Base-by-base conservation (phyloP, 2,888 invertebrate species). In the Dolomedes plantarius region DNA sequence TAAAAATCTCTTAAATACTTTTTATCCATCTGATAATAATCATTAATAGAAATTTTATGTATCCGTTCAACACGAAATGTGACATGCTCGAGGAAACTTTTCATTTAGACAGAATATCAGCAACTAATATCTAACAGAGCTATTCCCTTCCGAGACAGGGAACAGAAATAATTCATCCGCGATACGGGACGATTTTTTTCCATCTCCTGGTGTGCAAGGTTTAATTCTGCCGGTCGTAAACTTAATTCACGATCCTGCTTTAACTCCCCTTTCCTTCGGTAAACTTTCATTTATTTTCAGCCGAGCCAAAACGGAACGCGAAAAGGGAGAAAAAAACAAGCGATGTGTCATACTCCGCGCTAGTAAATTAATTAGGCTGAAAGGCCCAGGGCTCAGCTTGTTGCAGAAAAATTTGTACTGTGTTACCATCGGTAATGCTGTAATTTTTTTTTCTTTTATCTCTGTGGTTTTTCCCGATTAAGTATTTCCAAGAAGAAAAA, bases 351-450 rank as follows among this genome's bases (percentile, higher is more conserved):
- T 32, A 9, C 19, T 31, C n/a, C 27, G 19, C 19, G 32, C 32
- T 32, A 67, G 7, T 67, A 67, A 67, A 67, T 67, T 67, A 67
- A 67, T 67, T 67, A 67, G 32, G n/a, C n/a, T 29, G 67, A 32
- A 23, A 29, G 16, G 28, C 31, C 67, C 7, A 31, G n/a, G 46
- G 46, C 46, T 46, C 16, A 46, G 5, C 46, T 2, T 16, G 46
- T 46, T 6, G 16, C 46, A 16, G 13, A 46, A 46, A 46, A 46
- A 46, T 46, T 13, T 46, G 46, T 46, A 16, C 11, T 46, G 7
- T 16, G 11, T 46, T 46, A 11, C 6, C 16, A 2, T 16, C 16
- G 16, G 11, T 16, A 16, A 46, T 2, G 46, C 16, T 46, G 46
- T 46, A 13, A 46, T 11, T 16, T 46, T 46, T 16, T 16, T 46